phyloP scores from a whole-genome alignment of 2,797 vertebrate species.

The Acomys russatus region DNA sequence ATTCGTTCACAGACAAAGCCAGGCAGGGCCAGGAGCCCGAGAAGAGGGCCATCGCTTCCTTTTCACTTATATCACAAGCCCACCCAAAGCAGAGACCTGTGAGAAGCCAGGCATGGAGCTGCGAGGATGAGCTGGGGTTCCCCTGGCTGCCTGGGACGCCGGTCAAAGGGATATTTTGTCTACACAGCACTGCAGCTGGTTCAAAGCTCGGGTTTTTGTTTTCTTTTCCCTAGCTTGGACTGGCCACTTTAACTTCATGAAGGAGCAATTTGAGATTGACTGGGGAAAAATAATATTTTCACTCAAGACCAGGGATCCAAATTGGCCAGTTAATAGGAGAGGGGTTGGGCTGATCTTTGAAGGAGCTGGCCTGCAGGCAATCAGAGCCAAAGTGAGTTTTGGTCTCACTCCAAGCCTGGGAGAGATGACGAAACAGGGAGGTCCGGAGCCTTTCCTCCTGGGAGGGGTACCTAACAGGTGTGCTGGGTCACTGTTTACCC shows the following conservation, averaged over 20 bases:
- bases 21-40: neutral
- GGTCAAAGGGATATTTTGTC: conserved; percentile 77
- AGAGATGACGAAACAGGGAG: neutral
- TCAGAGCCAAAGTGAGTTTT: neutral
- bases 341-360: conserved; percentile 32
- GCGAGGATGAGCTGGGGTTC: neutral
- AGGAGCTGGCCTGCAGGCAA: conserved; percentile 46
- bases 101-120: neutral
- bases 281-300: conserved; percentile 73
- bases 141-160: neutral
- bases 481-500: neutral
- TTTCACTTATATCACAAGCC: conserved; percentile 1
- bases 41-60: neutral
- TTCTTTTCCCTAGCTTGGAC: conserved; percentile 67
- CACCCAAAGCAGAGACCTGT: neutral
- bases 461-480: conserved; percentile 39
- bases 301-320: conserved; percentile 69
- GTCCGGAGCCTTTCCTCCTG: neutral
- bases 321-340: conserved; percentile 55
- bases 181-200: conserved; percentile 70
- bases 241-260: conserved; percentile 47
- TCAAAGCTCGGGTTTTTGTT: conserved; percentile 57
- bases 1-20: neutral
- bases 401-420: neutral
- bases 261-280: conserved; percentile 77